Conservation (phyloP, 2,888 invertebrate genomes). For the Callosobruchus maculatus region DNA sequence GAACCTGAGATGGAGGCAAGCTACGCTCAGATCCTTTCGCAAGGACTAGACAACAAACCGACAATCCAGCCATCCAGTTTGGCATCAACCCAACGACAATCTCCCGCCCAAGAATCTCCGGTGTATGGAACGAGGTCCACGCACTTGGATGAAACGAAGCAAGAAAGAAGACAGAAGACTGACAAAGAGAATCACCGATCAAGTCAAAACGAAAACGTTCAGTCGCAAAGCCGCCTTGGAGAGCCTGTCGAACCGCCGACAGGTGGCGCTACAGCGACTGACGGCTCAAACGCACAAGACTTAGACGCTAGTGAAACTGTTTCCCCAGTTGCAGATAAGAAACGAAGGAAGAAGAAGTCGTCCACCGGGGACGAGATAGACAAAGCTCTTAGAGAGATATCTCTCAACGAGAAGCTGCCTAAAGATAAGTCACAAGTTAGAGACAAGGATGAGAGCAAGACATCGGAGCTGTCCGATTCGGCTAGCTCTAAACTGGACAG, state of each 20-base stretch:
- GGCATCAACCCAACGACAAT: conserved; percentile 33
- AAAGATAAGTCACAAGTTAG: conserved; percentile 18
- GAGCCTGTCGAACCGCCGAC: conserved; percentile 37
- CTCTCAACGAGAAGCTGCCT: conserved; percentile 7
- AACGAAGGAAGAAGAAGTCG: conserved; percentile 8
- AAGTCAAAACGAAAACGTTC: neutral
- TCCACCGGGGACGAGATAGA: conserved; percentile 10
- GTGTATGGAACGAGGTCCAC: conserved; percentile 33
- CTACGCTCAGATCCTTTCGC: conserved; percentile 68
- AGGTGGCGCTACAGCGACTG: conserved; percentile 29
- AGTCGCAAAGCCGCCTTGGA: conserved; percentile 34
- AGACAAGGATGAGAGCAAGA: conserved; percentile 5
- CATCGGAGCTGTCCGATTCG: neutral
- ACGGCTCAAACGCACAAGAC: conserved; percentile 28
- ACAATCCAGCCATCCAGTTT: conserved; percentile 58
- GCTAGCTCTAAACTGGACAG: neutral
- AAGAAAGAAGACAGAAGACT: neutral
- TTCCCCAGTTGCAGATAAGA: conserved; percentile 6
- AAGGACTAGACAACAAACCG: conserved; percentile 53
- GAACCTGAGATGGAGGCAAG: conserved; percentile 8
- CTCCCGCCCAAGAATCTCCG: conserved; percentile 39
- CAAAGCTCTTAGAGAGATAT: conserved; percentile 10
- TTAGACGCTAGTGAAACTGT: conserved; percentile 34
- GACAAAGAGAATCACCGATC: neutral
- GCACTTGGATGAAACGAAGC: conserved; percentile 36